Percentiles rank a stretch among this genome's conserved stretches.
These are phyloP conservation scores for Drosophila albomicans DNA, from an alignment of 1,140 invertebrate genomes.

Conservation along the genomic window DNA sequence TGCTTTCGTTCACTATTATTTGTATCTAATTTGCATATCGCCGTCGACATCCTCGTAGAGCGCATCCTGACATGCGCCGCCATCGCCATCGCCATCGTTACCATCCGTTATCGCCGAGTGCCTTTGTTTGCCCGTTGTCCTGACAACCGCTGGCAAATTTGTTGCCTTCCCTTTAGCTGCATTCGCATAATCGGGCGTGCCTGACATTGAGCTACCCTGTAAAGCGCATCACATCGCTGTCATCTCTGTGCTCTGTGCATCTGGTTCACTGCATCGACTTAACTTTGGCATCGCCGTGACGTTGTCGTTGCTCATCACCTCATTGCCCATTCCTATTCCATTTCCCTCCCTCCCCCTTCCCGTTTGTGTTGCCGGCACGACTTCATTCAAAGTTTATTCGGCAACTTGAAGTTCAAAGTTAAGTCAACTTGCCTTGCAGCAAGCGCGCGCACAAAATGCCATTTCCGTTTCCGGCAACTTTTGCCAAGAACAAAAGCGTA, in stretches of 20 bases:
- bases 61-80: constrained; percentile 73
- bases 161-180: constrained; percentile 35
- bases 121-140: constrained; percentile 59
- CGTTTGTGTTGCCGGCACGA: constrained; percentile 29
- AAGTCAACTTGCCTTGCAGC: constrained; percentile 71
- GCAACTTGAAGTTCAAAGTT: constrained; percentile 80
- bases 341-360: not conserved
- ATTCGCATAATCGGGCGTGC: constrained; percentile 8
- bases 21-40: constrained; percentile 83
- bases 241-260: constrained; percentile 51
- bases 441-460: constrained; percentile 73
- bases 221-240: not conserved
- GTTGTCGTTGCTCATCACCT: constrained; percentile 7
- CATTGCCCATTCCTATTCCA: not conserved
- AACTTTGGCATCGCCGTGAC: constrained; percentile 33
- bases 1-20: constrained; percentile 64
- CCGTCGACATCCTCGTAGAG: constrained; percentile 55
- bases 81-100: constrained; percentile 1
- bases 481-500: constrained; percentile 67
- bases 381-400: constrained; percentile 79
- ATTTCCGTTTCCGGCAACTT: constrained; percentile 82
- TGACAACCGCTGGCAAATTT: constrained; percentile 66
- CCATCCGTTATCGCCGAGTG: constrained; percentile 51
- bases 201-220: constrained; percentile 12
- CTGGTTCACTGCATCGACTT: constrained; percentile 64